Evolutionary conservation across 2,797 vertebrate genomes (phyloP).

Genomic region (Alouatta caraya): DNA sequence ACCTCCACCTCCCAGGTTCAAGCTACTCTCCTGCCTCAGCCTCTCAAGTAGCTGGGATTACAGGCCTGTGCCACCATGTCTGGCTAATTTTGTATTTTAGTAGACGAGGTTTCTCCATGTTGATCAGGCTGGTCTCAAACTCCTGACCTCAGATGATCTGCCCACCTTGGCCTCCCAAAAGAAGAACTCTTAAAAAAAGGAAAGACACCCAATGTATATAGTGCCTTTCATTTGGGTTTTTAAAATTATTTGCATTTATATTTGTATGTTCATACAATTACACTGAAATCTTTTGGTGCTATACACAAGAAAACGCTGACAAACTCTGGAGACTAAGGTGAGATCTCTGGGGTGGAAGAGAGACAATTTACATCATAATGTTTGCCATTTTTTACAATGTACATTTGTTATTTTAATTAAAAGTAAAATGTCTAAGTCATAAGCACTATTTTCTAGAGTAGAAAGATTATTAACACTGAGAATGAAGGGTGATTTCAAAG

Average conservation of each 20-base stretch:
- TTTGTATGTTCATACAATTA: not conserved
- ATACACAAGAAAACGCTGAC: not conserved
- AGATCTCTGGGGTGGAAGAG: not conserved
- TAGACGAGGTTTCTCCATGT: too few relatives aligned
- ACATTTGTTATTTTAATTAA: constrained; percentile 17
- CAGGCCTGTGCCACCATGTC: too few relatives aligned
- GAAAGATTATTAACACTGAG: not conserved
- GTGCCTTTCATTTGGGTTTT: not conserved
- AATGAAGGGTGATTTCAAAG: not conserved
- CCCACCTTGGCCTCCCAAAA: too few relatives aligned
- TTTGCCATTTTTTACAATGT: not conserved
- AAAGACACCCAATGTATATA: not conserved
- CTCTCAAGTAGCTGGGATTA: too few relatives aligned
- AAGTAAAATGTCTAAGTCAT: not conserved
- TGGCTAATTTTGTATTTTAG: too few relatives aligned
- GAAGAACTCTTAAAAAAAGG: not conserved
- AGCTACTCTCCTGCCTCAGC: too few relatives aligned
- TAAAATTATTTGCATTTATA: not conserved
- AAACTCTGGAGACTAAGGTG: not conserved
- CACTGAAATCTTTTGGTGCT: not conserved
- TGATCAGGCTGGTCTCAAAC: too few relatives aligned
- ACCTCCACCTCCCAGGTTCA: too few relatives aligned
- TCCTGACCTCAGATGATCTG: too few relatives aligned
- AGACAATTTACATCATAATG: not conserved
- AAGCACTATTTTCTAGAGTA: not conserved